Evolutionary conservation across 2,888 invertebrate species (phyloP).

Genomic region (Lycaena phlaeas): DNA sequence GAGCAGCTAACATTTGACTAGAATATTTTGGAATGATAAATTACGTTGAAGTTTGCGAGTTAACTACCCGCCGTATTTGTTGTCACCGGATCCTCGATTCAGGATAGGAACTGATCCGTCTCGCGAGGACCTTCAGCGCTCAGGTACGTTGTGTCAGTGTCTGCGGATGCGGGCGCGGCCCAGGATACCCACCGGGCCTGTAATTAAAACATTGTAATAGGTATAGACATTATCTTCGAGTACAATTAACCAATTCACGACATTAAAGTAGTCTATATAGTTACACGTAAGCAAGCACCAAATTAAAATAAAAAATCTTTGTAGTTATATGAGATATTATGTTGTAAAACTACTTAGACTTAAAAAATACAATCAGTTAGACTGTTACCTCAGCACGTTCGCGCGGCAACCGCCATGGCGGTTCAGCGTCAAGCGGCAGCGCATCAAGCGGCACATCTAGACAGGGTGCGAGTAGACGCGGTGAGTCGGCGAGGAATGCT

Average conservation of each 20-base stretch:
- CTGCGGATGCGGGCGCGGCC: constrained; percentile 41
- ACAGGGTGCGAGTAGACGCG: constrained; percentile 83
- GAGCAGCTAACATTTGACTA: constrained; percentile 23
- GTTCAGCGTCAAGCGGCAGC: constrained; percentile 77
- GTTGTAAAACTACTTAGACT: too few species aligned
- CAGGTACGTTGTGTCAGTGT: constrained; percentile 48
- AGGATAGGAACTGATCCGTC: constrained; percentile 33
- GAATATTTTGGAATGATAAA: constrained; percentile 25
- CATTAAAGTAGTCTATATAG: too few species aligned
- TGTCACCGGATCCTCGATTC: constrained; percentile 4
- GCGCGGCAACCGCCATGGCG: constrained; percentile 30
- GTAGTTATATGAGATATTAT: too few species aligned
- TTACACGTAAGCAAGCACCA: too few species aligned
- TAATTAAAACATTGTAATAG: too few species aligned
- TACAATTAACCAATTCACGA: too few species aligned
- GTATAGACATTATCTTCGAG: too few species aligned
- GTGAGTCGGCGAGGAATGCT: constrained; percentile 84
- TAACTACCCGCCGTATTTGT: too few species aligned
- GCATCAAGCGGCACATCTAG: constrained; percentile 83
- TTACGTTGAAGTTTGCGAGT: background rate
- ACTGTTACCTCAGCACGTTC: constrained; percentile 37
- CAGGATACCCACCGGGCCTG: constrained; percentile 49
- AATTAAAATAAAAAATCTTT: too few species aligned
- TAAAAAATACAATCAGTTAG: too few species aligned
- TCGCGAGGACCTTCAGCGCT: constrained; percentile 38